Evolutionary conservation across 2,888 invertebrate genomes (phyloP).

Genomic region (Rhagonycha fulva): DNA sequence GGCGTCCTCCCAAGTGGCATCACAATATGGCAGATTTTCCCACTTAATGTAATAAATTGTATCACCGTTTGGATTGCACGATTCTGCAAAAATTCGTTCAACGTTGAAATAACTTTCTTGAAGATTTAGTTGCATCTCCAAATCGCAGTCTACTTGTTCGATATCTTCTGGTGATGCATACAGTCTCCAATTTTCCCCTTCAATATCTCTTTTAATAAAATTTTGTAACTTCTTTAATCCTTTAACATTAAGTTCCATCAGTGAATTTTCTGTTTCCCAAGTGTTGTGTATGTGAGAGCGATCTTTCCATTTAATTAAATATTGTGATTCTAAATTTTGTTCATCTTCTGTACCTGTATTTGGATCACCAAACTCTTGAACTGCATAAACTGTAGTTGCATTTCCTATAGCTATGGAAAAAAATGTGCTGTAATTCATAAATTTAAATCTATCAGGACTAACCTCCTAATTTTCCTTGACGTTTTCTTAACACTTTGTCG

Average conservation of each 20-base stretch:
- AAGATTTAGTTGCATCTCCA: conserved; percentile 90
- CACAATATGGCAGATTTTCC: conserved; percentile 95
- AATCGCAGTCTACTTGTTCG: conserved; percentile 95
- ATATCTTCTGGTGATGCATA: conserved; percentile 94
- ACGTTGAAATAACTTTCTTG: conserved; percentile 88
- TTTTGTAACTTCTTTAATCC: conserved; percentile 96
- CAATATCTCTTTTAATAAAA: conserved; percentile 87
- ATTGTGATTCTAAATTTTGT: conserved; percentile 84
- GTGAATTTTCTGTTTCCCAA: conserved; percentile 91
- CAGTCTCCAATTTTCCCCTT: conserved; percentile 82
- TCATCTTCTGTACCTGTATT: conserved; percentile 74
- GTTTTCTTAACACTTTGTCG: conserved; percentile 84
- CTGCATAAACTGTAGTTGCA: conserved; percentile 92
- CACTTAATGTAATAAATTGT: conserved; percentile 96
- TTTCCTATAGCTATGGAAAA: conserved; percentile 80
- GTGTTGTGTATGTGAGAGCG: conserved; percentile 99
- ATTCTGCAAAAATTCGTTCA: conserved; percentile 83
- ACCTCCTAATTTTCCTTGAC: conserved; percentile 91
- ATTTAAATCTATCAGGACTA: conserved; percentile 41
- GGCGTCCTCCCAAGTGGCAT: conserved; percentile 98
- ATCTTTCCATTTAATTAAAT: conserved; percentile 96
- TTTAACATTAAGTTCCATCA: conserved; percentile 88
- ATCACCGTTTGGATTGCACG: conserved; percentile 72
- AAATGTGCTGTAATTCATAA: background rate
- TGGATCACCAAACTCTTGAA: conserved; percentile 93